These are phyloP conservation scores for Helicoverpa zea DNA, from an alignment of 1,140 invertebrate species.

Conservation along the genomic window DNA sequence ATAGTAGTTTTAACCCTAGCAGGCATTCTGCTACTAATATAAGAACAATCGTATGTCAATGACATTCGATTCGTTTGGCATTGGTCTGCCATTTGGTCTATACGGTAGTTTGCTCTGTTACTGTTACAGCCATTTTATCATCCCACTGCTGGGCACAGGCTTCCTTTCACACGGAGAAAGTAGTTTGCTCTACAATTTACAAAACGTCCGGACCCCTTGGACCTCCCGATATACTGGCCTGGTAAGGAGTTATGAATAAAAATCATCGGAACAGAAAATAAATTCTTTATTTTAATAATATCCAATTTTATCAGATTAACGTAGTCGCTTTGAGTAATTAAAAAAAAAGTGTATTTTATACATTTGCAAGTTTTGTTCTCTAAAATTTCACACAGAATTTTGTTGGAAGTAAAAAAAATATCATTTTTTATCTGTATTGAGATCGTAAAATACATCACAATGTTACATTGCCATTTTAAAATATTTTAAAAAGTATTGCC, in stretches of 20 bases:
- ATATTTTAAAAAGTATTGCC: conserved; percentile 66
- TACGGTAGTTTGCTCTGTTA: no score
- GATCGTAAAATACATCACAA: conserved; percentile 83
- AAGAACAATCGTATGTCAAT: no score
- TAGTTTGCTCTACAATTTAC: no score
- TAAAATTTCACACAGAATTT: conserved; percentile 53
- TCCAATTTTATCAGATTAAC: conserved; percentile 84
- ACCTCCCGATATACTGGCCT: no score
- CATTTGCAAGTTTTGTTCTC: conserved; percentile 49
- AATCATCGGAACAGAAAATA: conserved; percentile 81
- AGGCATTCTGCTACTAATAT: no score
- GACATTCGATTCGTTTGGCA: no score
- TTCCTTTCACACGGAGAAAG: no score
- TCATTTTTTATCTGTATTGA: conserved; percentile 69
- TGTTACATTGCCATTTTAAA: conserved; percentile 69
- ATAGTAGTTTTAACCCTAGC: no score
- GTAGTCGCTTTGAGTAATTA: conserved; percentile 62
- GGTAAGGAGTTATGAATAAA: conserved; percentile 51
- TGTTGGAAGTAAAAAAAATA: conserved; percentile 58
- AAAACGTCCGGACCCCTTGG: no score
- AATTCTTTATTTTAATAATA: conserved; percentile 85
- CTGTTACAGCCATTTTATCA: no score
- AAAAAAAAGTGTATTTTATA: conserved; percentile 63
- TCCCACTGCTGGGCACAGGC: no score
- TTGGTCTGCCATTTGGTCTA: no score